Percentiles rank a stretch among this genome's conserved stretches.
Evolutionary conservation across 2,888 invertebrate genomes (phyloP).

Genomic region (Hypolimnas misippus): DNA sequence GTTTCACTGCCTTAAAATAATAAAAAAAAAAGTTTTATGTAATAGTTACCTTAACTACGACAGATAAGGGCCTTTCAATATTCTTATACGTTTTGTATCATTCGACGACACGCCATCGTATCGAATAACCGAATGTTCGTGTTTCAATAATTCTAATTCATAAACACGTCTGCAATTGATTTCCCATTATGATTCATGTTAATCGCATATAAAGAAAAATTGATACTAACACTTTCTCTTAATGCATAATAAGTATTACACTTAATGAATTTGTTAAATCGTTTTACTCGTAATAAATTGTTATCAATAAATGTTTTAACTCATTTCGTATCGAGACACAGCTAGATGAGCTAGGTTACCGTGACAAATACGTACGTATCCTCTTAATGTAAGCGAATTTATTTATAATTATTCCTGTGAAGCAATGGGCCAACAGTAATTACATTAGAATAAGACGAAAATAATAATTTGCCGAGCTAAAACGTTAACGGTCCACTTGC

Average conservation of each 20-base stretch:
- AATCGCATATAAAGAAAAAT: constrained; percentile 15
- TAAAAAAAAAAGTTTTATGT: constrained; percentile 69
- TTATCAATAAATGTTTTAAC: constrained; percentile 38
- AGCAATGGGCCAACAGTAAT: constrained; percentile 25
- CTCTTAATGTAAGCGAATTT: constrained; percentile 15
- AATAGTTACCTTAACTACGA: constrained; percentile 78
- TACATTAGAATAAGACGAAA: constrained; percentile 29
- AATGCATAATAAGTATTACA: constrained; percentile 28
- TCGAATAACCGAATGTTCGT: constrained; percentile 34
- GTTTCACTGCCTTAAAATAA: constrained; percentile 84
- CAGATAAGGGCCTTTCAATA: constrained; percentile 73
- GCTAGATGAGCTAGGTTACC: constrained; percentile 46
- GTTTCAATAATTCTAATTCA: constrained; percentile 24
- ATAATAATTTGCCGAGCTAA: constrained; percentile 25
- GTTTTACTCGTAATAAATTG: constrained; percentile 34
- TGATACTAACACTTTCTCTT: constrained; percentile 35
- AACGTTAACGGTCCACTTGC: constrained; percentile 18
- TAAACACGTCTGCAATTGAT: constrained; percentile 26
- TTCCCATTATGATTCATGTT: constrained; percentile 21
- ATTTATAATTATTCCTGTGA: constrained; percentile 14
- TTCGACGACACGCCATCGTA: constrained; percentile 54
- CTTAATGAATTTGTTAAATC: constrained; percentile 38
- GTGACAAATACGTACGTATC: constrained; percentile 28
- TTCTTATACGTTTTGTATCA: constrained; percentile 55
- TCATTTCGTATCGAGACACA: constrained; percentile 45